A percentile compares a stretch with the other conserved stretches of the same genome.
phyloP scores from a whole-genome alignment of 2,797 vertebrate genomes.

The Phataginus tricuspis region DNA sequence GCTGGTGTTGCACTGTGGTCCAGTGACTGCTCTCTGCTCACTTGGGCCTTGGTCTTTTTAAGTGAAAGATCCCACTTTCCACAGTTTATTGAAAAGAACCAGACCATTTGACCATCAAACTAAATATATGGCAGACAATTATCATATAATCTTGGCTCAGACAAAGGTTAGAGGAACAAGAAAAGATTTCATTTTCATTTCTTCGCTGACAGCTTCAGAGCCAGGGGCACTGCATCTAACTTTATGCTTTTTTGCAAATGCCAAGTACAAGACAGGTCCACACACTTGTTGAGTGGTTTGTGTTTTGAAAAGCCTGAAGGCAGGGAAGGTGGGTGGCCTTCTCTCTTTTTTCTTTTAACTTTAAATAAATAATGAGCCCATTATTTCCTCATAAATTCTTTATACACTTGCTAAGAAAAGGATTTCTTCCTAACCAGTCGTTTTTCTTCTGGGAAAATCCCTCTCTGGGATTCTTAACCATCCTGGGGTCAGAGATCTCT shows the following conservation, averaged over 20 bases:
- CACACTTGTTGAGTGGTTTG: background rate
- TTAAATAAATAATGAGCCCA: slow-evolving; percentile 22
- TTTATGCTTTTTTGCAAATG: slow-evolving; percentile 31
- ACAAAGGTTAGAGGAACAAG: slow-evolving; percentile 36
- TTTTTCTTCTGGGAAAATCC: slow-evolving; percentile 1
- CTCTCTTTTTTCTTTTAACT: background rate
- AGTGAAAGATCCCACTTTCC: background rate
- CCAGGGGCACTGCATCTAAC: background rate
- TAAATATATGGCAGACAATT: background rate
- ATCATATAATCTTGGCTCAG: background rate
- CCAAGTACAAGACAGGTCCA: slow-evolving; percentile 3
- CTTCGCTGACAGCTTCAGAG: slow-evolving; percentile 29
- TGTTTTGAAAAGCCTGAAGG: background rate
- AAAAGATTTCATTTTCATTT: slow-evolving; percentile 11
- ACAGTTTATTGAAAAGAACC: slow-evolving; percentile 15
- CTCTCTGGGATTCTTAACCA: background rate
- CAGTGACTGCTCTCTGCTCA: background rate
- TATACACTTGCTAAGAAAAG: background rate
- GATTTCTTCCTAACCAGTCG: background rate
- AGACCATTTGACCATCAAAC: background rate
- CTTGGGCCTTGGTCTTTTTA: background rate
- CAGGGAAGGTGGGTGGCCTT: background rate
- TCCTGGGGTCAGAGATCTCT: background rate
- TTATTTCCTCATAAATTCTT: slow-evolving; percentile 20
- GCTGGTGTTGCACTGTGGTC: fast-evolving